Base-by-base conservation (phyloP, 2,113 vertebrate genomes). In the Dipodomys ordii region DNA sequence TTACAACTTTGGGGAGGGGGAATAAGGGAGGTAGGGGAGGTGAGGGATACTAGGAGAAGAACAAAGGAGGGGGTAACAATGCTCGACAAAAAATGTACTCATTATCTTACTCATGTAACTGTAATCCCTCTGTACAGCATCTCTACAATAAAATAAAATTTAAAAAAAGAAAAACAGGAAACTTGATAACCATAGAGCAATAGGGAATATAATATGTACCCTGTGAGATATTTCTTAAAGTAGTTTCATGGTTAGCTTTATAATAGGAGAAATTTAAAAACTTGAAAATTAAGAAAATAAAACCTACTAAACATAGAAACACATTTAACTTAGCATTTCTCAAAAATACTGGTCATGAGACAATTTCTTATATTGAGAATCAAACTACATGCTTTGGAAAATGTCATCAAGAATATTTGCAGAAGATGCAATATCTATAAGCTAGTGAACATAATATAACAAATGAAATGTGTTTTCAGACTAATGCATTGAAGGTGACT, bases 221-320 rank as follows among this genome's bases (percentile, higher is more conserved):
- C 27, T 60, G 28, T 44, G n/a, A 72, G 28, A 67, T 64, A 67
- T 67, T 62, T 87, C 73, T 90, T 82, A 86, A 74, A 91, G 25
- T 27, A 11, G 1, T 80, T 85, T 85, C 46, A 35, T 68, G 35
- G 20, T 76, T 35, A 76, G 64, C 20, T 18, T 65, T 67, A 68
- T 81, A 71, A 79, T 12, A 76, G 44, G 6, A 9, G 7, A 62
- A 73, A 88, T 88, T 79, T 94, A 92, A 79, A 92, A 88, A 60
- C 32, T 68, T 85, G 8, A 4, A 76, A 83, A 32, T 57, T 62
- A 18, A 87, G 84, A 25, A 92, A 73, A 25, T 87, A 77, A 69
- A 25, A 92, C 20, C 78, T n/a, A 53, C 2, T 64, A 9, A 80
- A 35, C 79, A 88, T 77, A 81, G 30, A 82, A 92, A 80, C 15